Base-by-base conservation (phyloP, 2,888 invertebrate species). In the Aproaerema taeniolella region DNA sequence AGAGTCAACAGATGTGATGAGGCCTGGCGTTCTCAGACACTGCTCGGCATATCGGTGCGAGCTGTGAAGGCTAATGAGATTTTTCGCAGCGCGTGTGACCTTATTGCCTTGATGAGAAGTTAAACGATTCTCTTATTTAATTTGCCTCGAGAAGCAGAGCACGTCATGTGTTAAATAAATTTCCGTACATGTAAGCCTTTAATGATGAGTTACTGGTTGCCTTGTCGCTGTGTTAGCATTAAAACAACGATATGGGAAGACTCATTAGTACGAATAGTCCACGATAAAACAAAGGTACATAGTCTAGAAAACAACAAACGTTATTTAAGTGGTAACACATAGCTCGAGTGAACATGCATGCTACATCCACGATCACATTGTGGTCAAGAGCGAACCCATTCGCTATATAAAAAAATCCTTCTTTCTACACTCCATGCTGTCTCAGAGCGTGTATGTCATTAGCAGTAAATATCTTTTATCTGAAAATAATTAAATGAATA, bases 1-100 rank as follows among this genome's bases (percentile, higher is more conserved):
- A 54, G 53, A 53, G 55, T 52, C 56, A 13, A 41, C 43, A 45
- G 48, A 53, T 49, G 20, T 20, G 20, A 20, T 20, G 20, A 20
- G 20, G 8, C n/a, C n/a, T n/a, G n/a, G 49, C 46, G n/a, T n/a
- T n/a, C n/a, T n/a, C 43, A 17, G 11, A 32, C 16, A 16, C 20
- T 32, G 48, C 49, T 52, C 48, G 26, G 15, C 16, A 8, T 10
- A 4, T 17, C 17, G 31, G 14, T 17, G 31, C 24, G 8, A 20
- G 10, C 26, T 24, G 14, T n/a, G n/a, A n/a, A 4, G 7, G 4
- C 33, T 42, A 42, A 42, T 38, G 25, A 42, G 42, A 35, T 42
- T 42, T 41, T 37, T 42, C 31, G n/a, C 24, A n/a, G 34, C 39
- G 34, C 38, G 38, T 31, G 38, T 31, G 38, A 15, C 38, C 37